Evolutionary conservation across 1,140 invertebrate genomes (phyloP).

Genomic region (Papilio dardanus): DNA sequence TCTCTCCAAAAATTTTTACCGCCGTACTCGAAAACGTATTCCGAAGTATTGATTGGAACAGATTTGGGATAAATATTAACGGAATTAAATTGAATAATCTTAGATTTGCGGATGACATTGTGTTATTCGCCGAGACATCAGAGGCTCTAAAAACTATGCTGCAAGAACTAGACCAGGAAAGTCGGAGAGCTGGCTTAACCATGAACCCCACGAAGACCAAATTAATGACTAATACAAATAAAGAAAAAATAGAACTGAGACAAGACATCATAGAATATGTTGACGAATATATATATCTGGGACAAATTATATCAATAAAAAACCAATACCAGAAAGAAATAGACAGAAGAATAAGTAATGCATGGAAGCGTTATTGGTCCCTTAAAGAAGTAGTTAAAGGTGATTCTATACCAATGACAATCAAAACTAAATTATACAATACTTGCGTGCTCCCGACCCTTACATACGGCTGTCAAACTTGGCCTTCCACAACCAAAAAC

Average conservation of each 20-base stretch:
- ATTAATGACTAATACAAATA: slow-evolving; percentile 4
- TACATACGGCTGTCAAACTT: slow-evolving; percentile 35
- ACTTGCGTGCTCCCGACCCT: slow-evolving; percentile 30
- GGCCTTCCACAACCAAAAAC: slow-evolving; percentile 24
- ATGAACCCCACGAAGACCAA: slow-evolving; percentile 32
- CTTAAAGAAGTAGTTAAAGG: slow-evolving; percentile 27
- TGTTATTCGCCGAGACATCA: slow-evolving; percentile 40
- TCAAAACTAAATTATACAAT: slow-evolving; percentile 37
- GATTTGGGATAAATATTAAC: slow-evolving; percentile 38
- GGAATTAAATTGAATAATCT: slow-evolving; percentile 41
- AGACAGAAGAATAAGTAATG: slow-evolving; percentile 33
- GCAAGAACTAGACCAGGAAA: slow-evolving; percentile 37
- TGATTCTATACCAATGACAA: no score
- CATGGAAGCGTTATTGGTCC: slow-evolving; percentile 36
- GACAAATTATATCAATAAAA: slow-evolving; percentile 16
- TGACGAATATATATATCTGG: slow-evolving; percentile 18
- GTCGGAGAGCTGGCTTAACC: slow-evolving; percentile 38
- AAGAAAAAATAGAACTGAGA: neutral
- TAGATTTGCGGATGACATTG: slow-evolving; percentile 42
- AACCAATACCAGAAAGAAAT: slow-evolving; percentile 13
- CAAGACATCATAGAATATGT: neutral
- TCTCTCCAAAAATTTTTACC: slow-evolving; percentile 27
- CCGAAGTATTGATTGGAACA: slow-evolving; percentile 28
- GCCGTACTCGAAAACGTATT: slow-evolving; percentile 29
- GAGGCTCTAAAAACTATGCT: slow-evolving; percentile 40